phyloP scores from a whole-genome alignment of 2,113 vertebrate species.

The Caloenas nicobarica region DNA sequence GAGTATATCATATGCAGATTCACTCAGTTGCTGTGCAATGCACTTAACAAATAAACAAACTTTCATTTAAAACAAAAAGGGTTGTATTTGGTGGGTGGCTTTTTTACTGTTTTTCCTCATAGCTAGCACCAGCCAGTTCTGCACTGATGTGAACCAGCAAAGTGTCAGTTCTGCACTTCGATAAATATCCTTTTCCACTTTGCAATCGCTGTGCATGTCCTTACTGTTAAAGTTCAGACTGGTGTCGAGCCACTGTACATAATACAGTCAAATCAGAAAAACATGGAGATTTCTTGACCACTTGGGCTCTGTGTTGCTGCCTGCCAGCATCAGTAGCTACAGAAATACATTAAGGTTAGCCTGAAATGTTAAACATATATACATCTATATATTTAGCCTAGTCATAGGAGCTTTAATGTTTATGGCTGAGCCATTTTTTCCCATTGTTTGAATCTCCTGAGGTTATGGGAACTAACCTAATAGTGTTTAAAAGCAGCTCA shows the following conservation, averaged over 20 bases:
- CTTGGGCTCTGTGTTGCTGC: not conserved
- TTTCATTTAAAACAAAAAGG: not conserved
- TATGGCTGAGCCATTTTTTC: not conserved
- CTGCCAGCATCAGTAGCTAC: not conserved
- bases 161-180: not conserved
- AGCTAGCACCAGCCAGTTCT: not conserved
- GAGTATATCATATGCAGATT: not conserved
- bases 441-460: slow-evolving; percentile 9
- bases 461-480: slow-evolving; percentile 63
- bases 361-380: not conserved
- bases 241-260: not conserved
- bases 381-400: not conserved
- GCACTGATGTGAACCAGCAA: not conserved
- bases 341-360: not conserved
- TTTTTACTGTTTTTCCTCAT: not conserved
- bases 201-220: not conserved
- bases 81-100: not conserved
- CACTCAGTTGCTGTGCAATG: not conserved
- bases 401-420: not conserved
- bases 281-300: not conserved
- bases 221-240: not conserved
- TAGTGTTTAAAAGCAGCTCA: slow-evolving; percentile 58
- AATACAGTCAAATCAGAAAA: not conserved
- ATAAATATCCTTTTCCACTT: not conserved
- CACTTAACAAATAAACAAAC: not conserved